A percentile compares a stretch with the other conserved stretches of the same genome.
Conservation (phyloP, 2,888 invertebrate species). For the Himalopsyche anomala region DNA sequence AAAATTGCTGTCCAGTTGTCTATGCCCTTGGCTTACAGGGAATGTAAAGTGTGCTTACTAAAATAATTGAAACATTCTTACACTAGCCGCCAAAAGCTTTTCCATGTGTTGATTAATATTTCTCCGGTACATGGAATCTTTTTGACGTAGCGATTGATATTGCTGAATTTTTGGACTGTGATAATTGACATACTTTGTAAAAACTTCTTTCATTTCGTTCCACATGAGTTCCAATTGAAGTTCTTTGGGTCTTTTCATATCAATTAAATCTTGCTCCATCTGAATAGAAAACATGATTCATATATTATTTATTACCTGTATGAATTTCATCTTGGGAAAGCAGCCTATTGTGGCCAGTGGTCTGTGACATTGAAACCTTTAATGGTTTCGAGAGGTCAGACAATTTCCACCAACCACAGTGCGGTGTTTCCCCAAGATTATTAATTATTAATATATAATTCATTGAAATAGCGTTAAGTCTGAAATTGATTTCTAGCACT, state of each 20-base stretch:
- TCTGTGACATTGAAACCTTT: too few relatives aligned
- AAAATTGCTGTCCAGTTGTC: too few relatives aligned
- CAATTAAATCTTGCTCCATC: constrained; percentile 74
- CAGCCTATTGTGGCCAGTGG: too few relatives aligned
- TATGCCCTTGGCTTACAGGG: too few relatives aligned
- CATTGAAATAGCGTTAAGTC: too few relatives aligned
- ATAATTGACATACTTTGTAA: constrained; percentile 71
- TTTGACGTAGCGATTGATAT: constrained; percentile 72
- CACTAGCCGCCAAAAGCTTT: constrained; percentile 66
- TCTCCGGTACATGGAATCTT: constrained; percentile 76
- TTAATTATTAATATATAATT: background rate
- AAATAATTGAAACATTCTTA: constrained; percentile 56
- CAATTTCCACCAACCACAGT: background rate
- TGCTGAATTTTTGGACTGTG: constrained; percentile 74
- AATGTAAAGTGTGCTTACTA: too few relatives aligned
- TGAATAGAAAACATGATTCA: constrained; percentile 65
- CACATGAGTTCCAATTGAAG: constrained; percentile 73
- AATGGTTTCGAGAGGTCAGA: background rate
- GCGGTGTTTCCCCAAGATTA: background rate
- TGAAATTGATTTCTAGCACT: too few relatives aligned
- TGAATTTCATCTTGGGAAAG: too few relatives aligned
- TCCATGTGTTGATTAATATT: constrained; percentile 73
- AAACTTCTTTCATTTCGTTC: constrained; percentile 72
- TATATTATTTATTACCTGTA: background rate
- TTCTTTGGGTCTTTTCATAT: constrained; percentile 72